Percentiles rank a stretch among this genome's conserved stretches.
Evolutionary conservation across 2,113 vertebrate species (phyloP).

Genomic region (Lasiurus cinereus): DNA sequence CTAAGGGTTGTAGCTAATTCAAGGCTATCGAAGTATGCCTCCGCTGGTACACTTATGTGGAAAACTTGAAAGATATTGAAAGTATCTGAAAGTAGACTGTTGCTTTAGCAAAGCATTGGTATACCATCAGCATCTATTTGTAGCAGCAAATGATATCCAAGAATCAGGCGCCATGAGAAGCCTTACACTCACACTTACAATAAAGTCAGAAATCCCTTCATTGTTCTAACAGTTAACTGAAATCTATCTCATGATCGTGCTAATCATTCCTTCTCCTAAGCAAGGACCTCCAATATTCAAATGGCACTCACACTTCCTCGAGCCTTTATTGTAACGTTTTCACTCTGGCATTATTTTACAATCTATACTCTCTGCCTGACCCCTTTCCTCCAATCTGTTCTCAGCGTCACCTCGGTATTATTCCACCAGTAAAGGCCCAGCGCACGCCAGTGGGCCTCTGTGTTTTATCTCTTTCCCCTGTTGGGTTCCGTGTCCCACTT

Average conservation of each 20-base stretch:
- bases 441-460: fast-evolving
- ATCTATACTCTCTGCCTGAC: neutral
- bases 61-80: neutral
- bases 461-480: conserved; percentile 3
- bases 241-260: neutral
- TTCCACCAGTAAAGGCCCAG: neutral
- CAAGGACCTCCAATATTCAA: neutral
- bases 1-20: neutral
- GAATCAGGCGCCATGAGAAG: neutral
- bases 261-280: neutral
- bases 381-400: neutral
- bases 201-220: neutral
- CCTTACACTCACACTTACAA: fast-evolving
- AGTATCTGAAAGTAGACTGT: neutral
- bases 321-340: neutral
- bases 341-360: neutral
- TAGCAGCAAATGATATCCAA: fast-evolving
- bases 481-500: neutral
- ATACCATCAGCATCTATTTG: neutral
- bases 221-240: neutral
- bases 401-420: neutral
- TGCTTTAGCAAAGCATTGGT: neutral
- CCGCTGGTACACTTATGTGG: neutral
- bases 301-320: neutral
- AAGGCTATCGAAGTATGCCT: neutral